Base-by-base conservation (phyloP, 2,888 invertebrate genomes). In the Acronicta leporina region DNA sequence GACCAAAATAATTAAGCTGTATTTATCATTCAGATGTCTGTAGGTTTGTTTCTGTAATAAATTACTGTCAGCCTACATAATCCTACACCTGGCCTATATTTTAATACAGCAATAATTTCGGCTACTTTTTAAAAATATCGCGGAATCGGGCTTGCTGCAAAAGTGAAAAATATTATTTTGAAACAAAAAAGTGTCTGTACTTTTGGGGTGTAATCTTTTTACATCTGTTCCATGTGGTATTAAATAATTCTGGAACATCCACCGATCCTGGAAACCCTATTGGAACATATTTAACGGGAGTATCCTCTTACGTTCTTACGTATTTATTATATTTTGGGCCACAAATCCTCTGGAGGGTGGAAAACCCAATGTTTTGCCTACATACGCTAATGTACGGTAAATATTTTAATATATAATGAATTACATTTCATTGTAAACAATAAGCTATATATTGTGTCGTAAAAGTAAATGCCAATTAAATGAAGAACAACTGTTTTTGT, bases 311-410 rank as follows among this genome's bases (percentile, higher is more conserved):
- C 52, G 47, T 54, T 48, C 47, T 66, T 72, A 73, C 10, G 46
- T 73, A 73, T 68, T 57, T 59, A 63, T 63, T 59, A 69, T 71
- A 63, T 77, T 70, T 74, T 63, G 16, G 54, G 56, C 25, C 61
- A 41, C 56, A 68, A 75, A 77, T 57, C 75, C 72, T 67, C 46
- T 42, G n/a, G 56, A 56, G 67, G 27, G 56, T 33, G 44, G 51
- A 41, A 55, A 57, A 45, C 63, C 52, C 75, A 71, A 66, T 55
- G 64, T 61, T 59, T 64, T 54, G 53, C 15, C 47, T 58, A 42
- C 50, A 45, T 55, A 55, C 35, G 47, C 63, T 60, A 53, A 67
- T 67, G 51, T 70, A 41, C 40, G 35, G 38, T 30, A 57, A 57
- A 64, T 61, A 48, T 76, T 54, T 60, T 49, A 52, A 54, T 63